Conservation (phyloP, 2,888 invertebrate genomes). For the Tetanocera ferruginea region DNA sequence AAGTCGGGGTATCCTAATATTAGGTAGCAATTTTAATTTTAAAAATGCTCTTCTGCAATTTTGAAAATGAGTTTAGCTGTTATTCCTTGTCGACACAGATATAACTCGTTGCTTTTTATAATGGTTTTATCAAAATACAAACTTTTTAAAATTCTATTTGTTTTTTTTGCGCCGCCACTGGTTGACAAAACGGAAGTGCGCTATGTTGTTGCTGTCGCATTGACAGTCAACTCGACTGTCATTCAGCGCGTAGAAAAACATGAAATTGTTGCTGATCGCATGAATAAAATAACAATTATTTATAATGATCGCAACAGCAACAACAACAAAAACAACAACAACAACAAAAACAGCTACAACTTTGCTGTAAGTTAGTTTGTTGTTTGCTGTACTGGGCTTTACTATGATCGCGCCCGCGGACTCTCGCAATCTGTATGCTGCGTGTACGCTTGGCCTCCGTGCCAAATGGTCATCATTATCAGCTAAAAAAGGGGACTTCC, state of each 20-base stretch:
- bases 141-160: too few species aligned
- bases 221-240: constrained; percentile 36
- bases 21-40: too few species aligned
- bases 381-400: neutral
- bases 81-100: too few species aligned
- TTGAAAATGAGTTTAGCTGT: too few species aligned
- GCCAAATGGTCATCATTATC: constrained; percentile 33
- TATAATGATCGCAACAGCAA: constrained; percentile 33
- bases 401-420: neutral
- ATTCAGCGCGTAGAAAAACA: constrained; percentile 16
- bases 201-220: constrained; percentile 45
- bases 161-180: constrained; percentile 38
- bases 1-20: too few species aligned
- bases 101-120: too few species aligned
- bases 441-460: constrained; percentile 38
- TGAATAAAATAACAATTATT: constrained; percentile 41
- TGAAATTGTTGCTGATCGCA: constrained; percentile 35
- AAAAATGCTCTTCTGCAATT: too few species aligned
- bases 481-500: constrained; percentile 31
- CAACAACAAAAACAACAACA: neutral
- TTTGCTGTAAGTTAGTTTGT: constrained; percentile 5
- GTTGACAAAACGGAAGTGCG: constrained; percentile 45
- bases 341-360: neutral
- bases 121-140: too few species aligned
- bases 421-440: constrained; percentile 36